These are phyloP conservation scores for Schrankia costaestrigalis DNA, from an alignment of 2,888 invertebrate genomes.

Conservation along the genomic window DNA sequence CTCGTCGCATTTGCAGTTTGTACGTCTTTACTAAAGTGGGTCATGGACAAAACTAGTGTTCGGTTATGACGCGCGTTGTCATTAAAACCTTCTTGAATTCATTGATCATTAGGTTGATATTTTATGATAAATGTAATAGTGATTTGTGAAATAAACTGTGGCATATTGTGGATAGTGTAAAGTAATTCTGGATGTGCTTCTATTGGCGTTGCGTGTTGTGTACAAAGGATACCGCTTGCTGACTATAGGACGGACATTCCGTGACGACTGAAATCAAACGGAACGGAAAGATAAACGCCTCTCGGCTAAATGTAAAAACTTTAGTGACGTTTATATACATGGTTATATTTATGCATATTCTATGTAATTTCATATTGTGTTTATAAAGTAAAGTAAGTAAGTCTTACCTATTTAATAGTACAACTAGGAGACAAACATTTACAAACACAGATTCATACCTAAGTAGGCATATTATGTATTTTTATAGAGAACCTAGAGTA, in stretches of 20 bases:
- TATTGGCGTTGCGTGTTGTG: too few relatives aligned
- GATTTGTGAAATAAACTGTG: neutral
- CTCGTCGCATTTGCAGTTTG: slow-evolving; percentile 63
- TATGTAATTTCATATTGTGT: too few relatives aligned
- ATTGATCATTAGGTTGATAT: neutral
- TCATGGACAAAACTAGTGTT: slow-evolving; percentile 31
- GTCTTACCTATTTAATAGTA: too few relatives aligned
- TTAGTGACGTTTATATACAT: slow-evolving; percentile 1
- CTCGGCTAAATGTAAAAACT: slow-evolving; percentile 4
- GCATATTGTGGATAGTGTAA: too few relatives aligned
- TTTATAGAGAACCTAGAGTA: too few relatives aligned
- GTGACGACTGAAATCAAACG: slow-evolving; percentile 16
- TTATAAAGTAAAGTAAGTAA: too few relatives aligned
- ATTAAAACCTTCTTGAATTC: too few relatives aligned
- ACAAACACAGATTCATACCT: too few relatives aligned
- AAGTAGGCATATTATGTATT: too few relatives aligned
- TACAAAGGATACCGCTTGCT: too few relatives aligned
- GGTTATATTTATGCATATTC: too few relatives aligned
- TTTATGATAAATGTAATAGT: neutral
- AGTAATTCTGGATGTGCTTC: too few relatives aligned
- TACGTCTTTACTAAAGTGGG: slow-evolving; percentile 40
- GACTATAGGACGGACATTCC: slow-evolving; percentile 10
- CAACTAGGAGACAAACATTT: neutral
- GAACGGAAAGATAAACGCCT: slow-evolving; percentile 2
- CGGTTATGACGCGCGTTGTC: slow-evolving; percentile 13